phyloP scores from a whole-genome alignment of 1,140 invertebrate genomes.

The Sinella curviseta region DNA sequence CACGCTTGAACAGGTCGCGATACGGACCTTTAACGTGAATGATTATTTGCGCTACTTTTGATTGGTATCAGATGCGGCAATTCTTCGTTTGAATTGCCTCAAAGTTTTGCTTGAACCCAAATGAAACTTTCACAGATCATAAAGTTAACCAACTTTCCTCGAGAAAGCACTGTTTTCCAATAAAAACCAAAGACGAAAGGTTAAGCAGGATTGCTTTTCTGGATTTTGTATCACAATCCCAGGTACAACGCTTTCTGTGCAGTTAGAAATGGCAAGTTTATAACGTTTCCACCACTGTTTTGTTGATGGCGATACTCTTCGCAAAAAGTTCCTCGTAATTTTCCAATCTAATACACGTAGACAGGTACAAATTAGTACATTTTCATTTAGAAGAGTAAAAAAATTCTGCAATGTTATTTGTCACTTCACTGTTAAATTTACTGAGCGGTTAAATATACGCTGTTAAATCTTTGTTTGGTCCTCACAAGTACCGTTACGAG shows the following conservation, averaged over 20 bases:
- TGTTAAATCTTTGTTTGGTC: not conserved
- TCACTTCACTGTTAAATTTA: not conserved
- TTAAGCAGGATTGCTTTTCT: not conserved
- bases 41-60: not conserved
- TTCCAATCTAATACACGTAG: not conserved
- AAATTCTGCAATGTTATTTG: not conserved
- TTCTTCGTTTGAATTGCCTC: not conserved
- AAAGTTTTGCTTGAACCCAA: not conserved
- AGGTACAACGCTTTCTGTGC: not conserved
- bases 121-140: not conserved
- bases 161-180: not conserved
- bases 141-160: not conserved
- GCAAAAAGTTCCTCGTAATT: not conserved
- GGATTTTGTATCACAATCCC: not conserved
- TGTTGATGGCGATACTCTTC: not conserved
- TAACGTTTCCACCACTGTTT: not conserved
- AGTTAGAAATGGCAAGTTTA: not conserved
- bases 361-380: not conserved
- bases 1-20: not conserved
- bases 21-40: not conserved
- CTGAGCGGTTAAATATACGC: not conserved
- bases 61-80: not conserved
- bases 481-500: conserved; percentile 7
- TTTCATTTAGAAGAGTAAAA: not conserved
- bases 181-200: not conserved